Percentiles rank a stretch among this genome's conserved stretches.
Evolutionary conservation across 37 sponge, comb jelly and placozoan genomes (phyloP).

Genomic region (Halisarca cf. caerulea): DNA sequence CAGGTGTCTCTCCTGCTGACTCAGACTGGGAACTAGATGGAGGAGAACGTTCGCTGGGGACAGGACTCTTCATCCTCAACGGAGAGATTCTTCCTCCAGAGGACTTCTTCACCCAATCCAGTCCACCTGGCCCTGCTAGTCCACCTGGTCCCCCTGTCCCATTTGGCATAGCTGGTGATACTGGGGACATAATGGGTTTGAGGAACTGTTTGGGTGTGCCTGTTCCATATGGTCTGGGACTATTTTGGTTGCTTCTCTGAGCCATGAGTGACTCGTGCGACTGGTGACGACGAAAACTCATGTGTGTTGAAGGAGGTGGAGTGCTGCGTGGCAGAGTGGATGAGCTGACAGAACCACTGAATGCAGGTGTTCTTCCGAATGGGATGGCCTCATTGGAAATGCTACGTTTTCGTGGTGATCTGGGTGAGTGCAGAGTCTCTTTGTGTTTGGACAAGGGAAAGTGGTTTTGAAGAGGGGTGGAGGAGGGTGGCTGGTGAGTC

Average conservation of each 20-base stretch:
- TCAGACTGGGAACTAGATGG: no score
- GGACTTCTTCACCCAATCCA: background rate
- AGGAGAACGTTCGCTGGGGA: background rate
- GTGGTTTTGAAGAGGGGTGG: no score
- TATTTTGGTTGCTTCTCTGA: background rate
- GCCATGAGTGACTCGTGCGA: background rate
- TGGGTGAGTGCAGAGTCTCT: background rate
- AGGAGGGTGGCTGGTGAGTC: background rate
- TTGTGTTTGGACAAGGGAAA: background rate
- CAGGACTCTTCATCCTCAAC: background rate
- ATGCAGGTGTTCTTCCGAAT: background rate
- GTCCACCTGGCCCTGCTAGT: background rate
- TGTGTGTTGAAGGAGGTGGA: no score
- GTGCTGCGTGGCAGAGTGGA: no score
- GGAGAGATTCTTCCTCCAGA: background rate
- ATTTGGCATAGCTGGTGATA: no score
- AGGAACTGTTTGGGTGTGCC: no score
- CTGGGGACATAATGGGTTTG: no score
- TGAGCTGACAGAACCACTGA: no score
- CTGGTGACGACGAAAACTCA: background rate
- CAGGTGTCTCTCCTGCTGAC: no score
- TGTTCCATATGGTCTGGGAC: no score
- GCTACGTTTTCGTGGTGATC: slow-evolving; percentile 4
- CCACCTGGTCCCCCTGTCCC: background rate
- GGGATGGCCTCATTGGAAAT: background rate